Evolutionary conservation across 2,888 invertebrate genomes (phyloP), one percentile per base, ranked within the genome.

Genomic region (Ametastegia equiseti): DNA sequence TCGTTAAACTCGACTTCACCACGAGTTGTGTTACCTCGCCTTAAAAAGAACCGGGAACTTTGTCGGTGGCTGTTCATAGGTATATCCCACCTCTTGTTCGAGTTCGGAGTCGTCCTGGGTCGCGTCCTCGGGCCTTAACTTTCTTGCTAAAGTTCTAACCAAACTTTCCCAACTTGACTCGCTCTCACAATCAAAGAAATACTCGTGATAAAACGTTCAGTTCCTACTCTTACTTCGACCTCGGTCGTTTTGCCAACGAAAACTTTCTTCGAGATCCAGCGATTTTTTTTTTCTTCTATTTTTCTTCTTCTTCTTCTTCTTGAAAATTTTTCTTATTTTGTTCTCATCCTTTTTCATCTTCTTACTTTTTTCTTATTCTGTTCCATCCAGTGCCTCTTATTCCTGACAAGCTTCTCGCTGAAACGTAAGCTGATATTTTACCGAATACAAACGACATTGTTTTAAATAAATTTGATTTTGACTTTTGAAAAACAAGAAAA

Each of bases 101-200:
- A 47, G 47, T 60, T 30, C 33, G 27, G 36, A 15, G 45, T 33
- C 50, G 75, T 54, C 75, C 9, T 13, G 50, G 50, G 75, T 30
- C 54, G 45, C 9, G 47, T 71, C 71, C 30, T 71, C 47, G 45
- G 45, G 23, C n/a, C 27, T 6, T 47, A 71, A 71, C 71, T 71
- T 71, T 71, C 11, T n/a, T 54, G n/a, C 23, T 9, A 30, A 75
- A 75, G 19, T 54, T 54, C 54, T 11, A 3, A 23, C 5, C 1
- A 50, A 75, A 54, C 11, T 75, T 54, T 50, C 50, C 23, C 45
- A 71, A 42, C 36, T 54, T 39, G 65, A 67, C 65, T 39, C 15
- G 30, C 63, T 30, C 71, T 75, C 19, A 75, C 75, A 75, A 75
- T 75, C 75, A 71, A 71, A 71, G 75, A 50, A 36, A 54, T 75